These are phyloP conservation scores for Drosophila lacicola DNA, from an alignment of 2,888 invertebrate genomes.

Conservation along the genomic window DNA sequence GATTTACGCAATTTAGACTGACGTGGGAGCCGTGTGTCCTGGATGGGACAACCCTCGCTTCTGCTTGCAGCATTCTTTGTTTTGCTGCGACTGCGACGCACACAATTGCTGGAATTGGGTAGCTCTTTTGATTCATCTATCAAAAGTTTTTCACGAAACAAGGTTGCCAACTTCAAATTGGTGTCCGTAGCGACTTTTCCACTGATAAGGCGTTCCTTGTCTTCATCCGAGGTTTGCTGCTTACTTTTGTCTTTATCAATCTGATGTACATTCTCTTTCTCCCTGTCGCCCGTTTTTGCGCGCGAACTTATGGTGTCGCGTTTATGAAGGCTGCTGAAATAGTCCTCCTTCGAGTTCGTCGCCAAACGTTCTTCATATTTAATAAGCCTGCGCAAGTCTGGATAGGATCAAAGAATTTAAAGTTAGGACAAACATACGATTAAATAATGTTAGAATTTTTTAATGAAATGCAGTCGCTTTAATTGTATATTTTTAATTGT, in stretches of 20 bases:
- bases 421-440: conserved; percentile 16
- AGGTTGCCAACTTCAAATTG: conserved; percentile 1
- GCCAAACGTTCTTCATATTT: conserved; percentile 84
- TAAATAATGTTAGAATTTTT: neutral
- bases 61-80: conserved; percentile 13
- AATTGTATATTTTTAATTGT: conserved; percentile 45
- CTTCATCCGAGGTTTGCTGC: neutral
- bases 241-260: conserved; percentile 2
- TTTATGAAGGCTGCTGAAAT: conserved; percentile 83
- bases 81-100: conserved; percentile 54
- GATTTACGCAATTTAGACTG: conserved; percentile 33
- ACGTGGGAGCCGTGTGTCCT: neutral
- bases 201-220: conserved; percentile 16
- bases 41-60: conserved; percentile 26
- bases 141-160: conserved; percentile 58
- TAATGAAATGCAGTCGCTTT: conserved; percentile 50
- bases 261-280: conserved; percentile 32
- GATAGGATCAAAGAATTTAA: conserved; percentile 29
- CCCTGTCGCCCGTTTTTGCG: conserved; percentile 76
- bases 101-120: neutral
- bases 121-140: conserved; percentile 33
- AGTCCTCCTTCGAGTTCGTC: conserved; percentile 62
- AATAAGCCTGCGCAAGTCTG: conserved; percentile 84
- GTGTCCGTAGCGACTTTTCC: neutral
- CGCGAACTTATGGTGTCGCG: conserved; percentile 84